Evolutionary conservation across 2,797 vertebrate genomes (phyloP).

Genomic region (Amblyopsis hoosieri): DNA sequence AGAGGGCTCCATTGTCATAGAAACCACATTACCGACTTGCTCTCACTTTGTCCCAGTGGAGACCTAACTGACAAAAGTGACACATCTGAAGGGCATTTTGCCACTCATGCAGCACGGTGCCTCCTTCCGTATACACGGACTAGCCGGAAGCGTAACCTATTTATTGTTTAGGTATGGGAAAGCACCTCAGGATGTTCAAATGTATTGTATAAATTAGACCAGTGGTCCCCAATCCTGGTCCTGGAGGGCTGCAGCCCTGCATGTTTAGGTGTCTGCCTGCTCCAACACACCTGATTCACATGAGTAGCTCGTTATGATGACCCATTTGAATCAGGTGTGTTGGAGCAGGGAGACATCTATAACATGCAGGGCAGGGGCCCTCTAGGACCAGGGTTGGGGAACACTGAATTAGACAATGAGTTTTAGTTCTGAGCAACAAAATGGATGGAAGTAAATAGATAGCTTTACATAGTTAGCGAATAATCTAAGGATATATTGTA

Average conservation of each 20-base stretch:
- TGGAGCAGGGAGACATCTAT: too few species aligned
- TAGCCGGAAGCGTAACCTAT: conserved; percentile 42
- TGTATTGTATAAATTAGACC: conserved; percentile 4
- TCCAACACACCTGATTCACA: too few species aligned
- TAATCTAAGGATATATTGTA: conserved; percentile 33
- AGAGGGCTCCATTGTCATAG: conserved; percentile 50
- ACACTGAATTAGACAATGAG: conserved; percentile 29
- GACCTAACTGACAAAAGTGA: conserved; percentile 11
- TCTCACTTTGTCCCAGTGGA: conserved; percentile 38
- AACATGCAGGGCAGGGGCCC: too few species aligned
- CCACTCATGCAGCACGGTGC: conserved; percentile 38
- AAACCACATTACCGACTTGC: conserved; percentile 32
- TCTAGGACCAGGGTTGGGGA: too few species aligned
- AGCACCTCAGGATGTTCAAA: conserved; percentile 58
- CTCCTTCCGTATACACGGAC: conserved; percentile 39
- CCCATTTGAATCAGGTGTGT: too few species aligned
- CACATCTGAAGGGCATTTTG: conserved; percentile 44
- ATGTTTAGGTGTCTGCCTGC: too few species aligned
- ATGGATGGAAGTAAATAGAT: conserved; percentile 37
- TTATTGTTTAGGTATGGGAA: conserved; percentile 42
- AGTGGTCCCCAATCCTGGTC: too few species aligned
- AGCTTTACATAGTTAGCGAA: conserved; percentile 67
- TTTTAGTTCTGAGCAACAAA: conserved; percentile 31
- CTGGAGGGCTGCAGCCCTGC: too few species aligned
- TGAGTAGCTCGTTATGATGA: too few species aligned